These are phyloP conservation scores for Drosophila merina DNA, from an alignment of 2,888 invertebrate species.

Conservation along the genomic window DNA sequence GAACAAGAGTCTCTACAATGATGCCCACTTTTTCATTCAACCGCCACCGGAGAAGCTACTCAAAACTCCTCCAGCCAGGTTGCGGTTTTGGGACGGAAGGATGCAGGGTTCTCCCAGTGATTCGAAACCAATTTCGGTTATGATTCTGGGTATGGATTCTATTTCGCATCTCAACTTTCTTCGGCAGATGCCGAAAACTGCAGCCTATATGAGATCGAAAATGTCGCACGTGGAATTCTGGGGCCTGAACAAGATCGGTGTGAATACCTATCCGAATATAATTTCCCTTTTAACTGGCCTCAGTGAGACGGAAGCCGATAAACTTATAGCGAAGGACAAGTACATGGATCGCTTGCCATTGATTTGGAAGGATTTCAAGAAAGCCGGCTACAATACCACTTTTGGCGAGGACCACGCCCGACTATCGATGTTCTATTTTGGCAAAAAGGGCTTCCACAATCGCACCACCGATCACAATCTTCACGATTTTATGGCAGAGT, in stretches of 20 bases:
- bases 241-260: constrained; percentile 95
- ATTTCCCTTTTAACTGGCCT: constrained; percentile 90
- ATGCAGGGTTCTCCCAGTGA: background rate
- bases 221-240: constrained; percentile 87
- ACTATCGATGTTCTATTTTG: constrained; percentile 91
- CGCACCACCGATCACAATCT: constrained; percentile 93
- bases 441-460: constrained; percentile 88
- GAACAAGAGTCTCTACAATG: constrained; percentile 11
- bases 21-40: constrained; percentile 34
- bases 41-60: constrained; percentile 21
- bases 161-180: constrained; percentile 92
- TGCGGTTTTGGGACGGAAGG: background rate
- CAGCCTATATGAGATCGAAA: constrained; percentile 85
- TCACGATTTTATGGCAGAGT: constrained; percentile 88
- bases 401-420: constrained; percentile 91
- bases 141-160: constrained; percentile 92
- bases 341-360: constrained; percentile 91
- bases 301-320: constrained; percentile 86
- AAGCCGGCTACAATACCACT: constrained; percentile 89
- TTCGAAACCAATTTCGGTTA: constrained; percentile 85
- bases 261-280: constrained; percentile 95
- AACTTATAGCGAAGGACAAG: constrained; percentile 67
- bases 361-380: constrained; percentile 91
- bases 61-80: background rate
- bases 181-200: constrained; percentile 91